Evolutionary conservation across 2,113 vertebrate genomes (phyloP), one percentile per base, ranked within the genome.

Genomic region (Typhlomys cinereus): DNA sequence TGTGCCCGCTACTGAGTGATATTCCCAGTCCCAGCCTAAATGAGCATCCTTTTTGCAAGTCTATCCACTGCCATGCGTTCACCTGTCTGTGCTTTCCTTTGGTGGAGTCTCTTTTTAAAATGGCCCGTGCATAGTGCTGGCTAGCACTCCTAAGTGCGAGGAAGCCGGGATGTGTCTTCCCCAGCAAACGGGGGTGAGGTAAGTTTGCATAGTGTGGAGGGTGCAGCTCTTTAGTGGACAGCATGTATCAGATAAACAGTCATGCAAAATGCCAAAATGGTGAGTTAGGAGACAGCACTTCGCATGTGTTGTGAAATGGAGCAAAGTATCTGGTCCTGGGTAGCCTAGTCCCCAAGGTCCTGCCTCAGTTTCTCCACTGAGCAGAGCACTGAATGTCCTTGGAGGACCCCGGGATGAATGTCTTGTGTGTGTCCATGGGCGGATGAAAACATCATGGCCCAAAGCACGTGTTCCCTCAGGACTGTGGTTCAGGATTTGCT

Each of bases 391-490:
- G n/a, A n/a, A n/a, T n/a, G n/a, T n/a, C n/a, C n/a, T n/a, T n/a
- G n/a, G n/a, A n/a, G n/a, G n/a, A n/a, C n/a, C n/a, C n/a, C n/a
- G n/a, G n/a, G n/a, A n/a, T n/a, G n/a, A n/a, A n/a, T n/a, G n/a
- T n/a, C n/a, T n/a, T n/a, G 17, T 17, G n/a, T 8, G 15, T 29
- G 25, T 25, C 7, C 66, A 23, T 1, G 8, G 0, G 36, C n/a
- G 48, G 23, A 46, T 34, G 46, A 57, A 69, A 6, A 62, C 4
- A 3, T 31, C 10, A 12, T 27, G 31, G 34, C 29, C 27, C 14
- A 31, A 34, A 57, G 3, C 64, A 48, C 2, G 0, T 1, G 17
- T 76, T 67, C 31, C 39, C 59, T 20, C 27, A 15, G 44, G 57
- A 34, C 2, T 2, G 9, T 4, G 12, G 73, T 36, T 80, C 18